Evolutionary conservation across 2,888 invertebrate genomes (phyloP).

Genomic region (Plutella xylostella): DNA sequence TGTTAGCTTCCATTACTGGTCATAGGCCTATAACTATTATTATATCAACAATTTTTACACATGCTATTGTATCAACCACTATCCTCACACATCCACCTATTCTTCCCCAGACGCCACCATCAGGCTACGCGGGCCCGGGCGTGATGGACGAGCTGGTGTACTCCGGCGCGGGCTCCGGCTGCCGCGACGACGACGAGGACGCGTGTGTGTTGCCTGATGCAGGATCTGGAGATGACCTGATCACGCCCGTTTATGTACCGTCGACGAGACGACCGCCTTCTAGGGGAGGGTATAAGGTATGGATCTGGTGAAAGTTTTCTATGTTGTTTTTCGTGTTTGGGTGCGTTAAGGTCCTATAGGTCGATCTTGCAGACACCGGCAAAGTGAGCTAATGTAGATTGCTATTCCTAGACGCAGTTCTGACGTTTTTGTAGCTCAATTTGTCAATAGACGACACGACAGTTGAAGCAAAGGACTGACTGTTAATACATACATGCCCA

Average conservation of each 20-base stretch:
- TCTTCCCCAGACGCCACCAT: constrained; percentile 81
- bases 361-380: too few species aligned
- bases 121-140: constrained; percentile 74
- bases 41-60: neutral
- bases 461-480: too few species aligned
- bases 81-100: neutral
- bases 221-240: constrained; percentile 90
- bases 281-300: constrained; percentile 28
- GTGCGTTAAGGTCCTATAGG: too few species aligned
- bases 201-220: constrained; percentile 89
- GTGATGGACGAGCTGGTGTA: constrained; percentile 91
- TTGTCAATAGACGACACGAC: too few species aligned
- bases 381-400: too few species aligned
- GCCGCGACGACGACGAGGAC: constrained; percentile 92
- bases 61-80: neutral
- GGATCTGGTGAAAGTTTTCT: neutral
- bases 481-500: too few species aligned
- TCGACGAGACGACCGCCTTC: constrained; percentile 76
- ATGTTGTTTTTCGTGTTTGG: too few species aligned
- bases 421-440: too few species aligned
- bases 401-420: too few species aligned
- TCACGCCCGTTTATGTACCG: constrained; percentile 92
- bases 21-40: too few species aligned
- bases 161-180: constrained; percentile 92
- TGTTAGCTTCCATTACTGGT: too few species aligned